A percentile compares a stretch with the other conserved stretches of the same genome.
Conservation (phyloP, 2,113 vertebrate genomes). For the Nerophis ophidion region DNA sequence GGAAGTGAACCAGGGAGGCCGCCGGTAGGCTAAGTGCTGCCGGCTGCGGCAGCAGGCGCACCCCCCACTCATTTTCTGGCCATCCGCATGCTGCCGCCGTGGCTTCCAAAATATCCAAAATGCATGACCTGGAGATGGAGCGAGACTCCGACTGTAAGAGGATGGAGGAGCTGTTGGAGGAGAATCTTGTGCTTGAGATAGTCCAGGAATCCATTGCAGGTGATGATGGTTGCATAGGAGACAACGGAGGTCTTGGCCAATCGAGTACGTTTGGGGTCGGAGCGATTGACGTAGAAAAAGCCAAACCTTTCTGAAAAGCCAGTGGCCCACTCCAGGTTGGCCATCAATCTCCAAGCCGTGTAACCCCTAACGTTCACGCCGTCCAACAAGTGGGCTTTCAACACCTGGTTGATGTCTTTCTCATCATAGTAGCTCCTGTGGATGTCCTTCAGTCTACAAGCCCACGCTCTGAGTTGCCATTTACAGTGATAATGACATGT, state of each 20-base stretch:
- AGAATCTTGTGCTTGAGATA: constrained; percentile 94
- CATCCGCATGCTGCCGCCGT: too few relatives aligned
- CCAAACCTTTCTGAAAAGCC: constrained; percentile 89
- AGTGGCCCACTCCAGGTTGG: constrained; percentile 91
- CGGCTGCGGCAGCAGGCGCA: too few relatives aligned
- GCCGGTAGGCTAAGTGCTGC: too few relatives aligned
- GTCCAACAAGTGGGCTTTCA: constrained; percentile 82
- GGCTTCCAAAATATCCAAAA: constrained; percentile 68
- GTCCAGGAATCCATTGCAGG: constrained; percentile 90
- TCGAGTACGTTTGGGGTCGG: constrained; percentile 73
- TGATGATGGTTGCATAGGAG: constrained; percentile 74
- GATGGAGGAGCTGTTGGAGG: constrained; percentile 96
- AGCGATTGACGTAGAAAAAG: constrained; percentile 80
- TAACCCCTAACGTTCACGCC: constrained; percentile 83
- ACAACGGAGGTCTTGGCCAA: constrained; percentile 77
- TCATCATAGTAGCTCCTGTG: constrained; percentile 77
- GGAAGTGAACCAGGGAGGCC: too few relatives aligned
- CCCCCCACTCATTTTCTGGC: too few relatives aligned
- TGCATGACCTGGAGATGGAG: constrained; percentile 97
- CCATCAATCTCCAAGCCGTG: constrained; percentile 86
- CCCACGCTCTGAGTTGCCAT: constrained; percentile 83
- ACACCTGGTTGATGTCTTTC: constrained; percentile 82
- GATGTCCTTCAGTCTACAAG: constrained; percentile 73
- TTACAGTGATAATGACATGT: constrained; percentile 86
- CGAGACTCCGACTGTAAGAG: constrained; percentile 92